These are phyloP conservation scores for Actinopyga echinites DNA, from an alignment of 53 echinoderm and acorn worm species.

Conservation along the genomic window DNA sequence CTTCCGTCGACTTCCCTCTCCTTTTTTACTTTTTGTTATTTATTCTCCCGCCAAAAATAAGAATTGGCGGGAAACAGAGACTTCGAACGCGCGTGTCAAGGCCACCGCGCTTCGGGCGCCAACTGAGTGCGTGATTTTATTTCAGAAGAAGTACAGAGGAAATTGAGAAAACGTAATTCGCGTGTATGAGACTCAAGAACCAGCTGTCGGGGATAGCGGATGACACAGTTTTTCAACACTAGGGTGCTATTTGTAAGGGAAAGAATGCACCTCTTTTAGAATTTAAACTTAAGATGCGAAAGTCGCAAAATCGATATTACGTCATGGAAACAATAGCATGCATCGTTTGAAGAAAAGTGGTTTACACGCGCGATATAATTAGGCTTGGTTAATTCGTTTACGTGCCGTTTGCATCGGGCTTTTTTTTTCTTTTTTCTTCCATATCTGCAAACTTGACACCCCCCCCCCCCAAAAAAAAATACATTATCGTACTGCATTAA, in stretches of 20 bases:
- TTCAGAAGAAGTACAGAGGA: conserved; percentile 24
- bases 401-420: too few relatives aligned
- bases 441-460: too few relatives aligned
- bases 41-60: conserved; percentile 42
- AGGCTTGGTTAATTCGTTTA: too few relatives aligned
- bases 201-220: conserved; percentile 18
- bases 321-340: neutral
- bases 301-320: neutral
- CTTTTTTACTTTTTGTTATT: conserved; percentile 5
- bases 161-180: conserved; percentile 41
- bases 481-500: too few relatives aligned
- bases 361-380: too few relatives aligned
- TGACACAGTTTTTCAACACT: conserved; percentile 12
- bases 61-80: conserved; percentile 39
- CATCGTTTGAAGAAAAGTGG: too few relatives aligned
- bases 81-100: conserved; percentile 42
- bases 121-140: conserved; percentile 33
- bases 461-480: too few relatives aligned
- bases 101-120: conserved; percentile 28
- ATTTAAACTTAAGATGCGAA: neutral
- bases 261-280: too few relatives aligned
- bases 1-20: conserved; percentile 19
- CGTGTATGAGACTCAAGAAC: conserved; percentile 22
- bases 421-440: too few relatives aligned
- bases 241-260: neutral